Base-by-base conservation (phyloP, 35 echinoderm and acorn worm genomes). In the Apostichopus parvimensis region DNA sequence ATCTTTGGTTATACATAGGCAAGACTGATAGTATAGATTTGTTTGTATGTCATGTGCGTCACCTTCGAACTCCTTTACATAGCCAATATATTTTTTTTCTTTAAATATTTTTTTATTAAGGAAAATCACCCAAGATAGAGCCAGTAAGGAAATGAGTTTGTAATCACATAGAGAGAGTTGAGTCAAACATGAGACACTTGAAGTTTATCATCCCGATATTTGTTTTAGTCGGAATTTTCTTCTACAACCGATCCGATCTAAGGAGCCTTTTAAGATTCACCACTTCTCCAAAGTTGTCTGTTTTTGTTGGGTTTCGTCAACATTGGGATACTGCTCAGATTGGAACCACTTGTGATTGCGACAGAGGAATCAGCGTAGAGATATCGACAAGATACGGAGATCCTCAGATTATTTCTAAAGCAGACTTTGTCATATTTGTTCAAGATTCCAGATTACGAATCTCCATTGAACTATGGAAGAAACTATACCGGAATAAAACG, bases 271-370 rank as follows among this genome's bases (percentile, higher is more conserved):
- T n/a, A 21, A 75, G 71, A 18, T 7, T 75, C 15, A 75, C 12
- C 2, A 20, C 13, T 75, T 20, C 71, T 75, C 71, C 13, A 84
- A 84, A 84, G 57, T 23, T 84, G 15, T 84, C 57, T 58, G 55
- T 84, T 10, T 84, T 84, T 84, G 61, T 91, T 24, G 89, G 89
- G 18, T 78, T 79, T 61, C 53, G 89, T n/a, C 2, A 78, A 60
- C 89, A 88, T 64, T 88, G 86, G 86, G 81, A 84, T 84, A 57
- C 24, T 14, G 11, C n/a, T 21, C 55, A 23, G 21, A 8, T 84
- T 58, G 57, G 54, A 58, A 59, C 55, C 17, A 77, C 5, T 10
- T 91, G 89, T 68, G 1, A 78, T 13, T 78, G 89, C 14, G 89
- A 68, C 2, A 79, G n/a, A 12, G 54, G 71, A 25, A 54, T 78